Percentiles rank a stretch among this genome's conserved stretches.
Evolutionary conservation across 2,113 vertebrate genomes (phyloP).

Genomic region (Puffinus mauretanicus): DNA sequence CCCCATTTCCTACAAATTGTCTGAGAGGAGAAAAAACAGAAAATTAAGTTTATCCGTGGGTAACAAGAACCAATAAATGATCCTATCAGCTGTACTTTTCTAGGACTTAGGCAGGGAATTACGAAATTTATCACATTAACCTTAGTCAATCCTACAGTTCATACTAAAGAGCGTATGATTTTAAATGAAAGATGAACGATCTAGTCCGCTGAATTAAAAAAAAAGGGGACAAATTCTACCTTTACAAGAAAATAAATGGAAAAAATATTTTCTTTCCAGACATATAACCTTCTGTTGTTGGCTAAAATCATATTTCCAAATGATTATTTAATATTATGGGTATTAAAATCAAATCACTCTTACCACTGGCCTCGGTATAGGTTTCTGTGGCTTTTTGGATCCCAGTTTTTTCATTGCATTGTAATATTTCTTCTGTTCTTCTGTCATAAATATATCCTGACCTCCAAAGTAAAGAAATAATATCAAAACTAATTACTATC

Average conservation of each 20-base stretch:
- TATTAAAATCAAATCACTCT: constrained; percentile 10
- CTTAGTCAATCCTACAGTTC: background rate
- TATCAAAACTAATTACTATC: constrained; percentile 69
- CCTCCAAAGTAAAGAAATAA: constrained; percentile 81
- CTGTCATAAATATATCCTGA: constrained; percentile 87
- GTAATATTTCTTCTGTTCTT: constrained; percentile 86
- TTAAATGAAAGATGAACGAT: background rate
- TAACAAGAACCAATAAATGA: background rate
- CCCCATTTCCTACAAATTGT: background rate
- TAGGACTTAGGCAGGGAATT: background rate
- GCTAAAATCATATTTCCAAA: background rate
- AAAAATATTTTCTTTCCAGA: background rate
- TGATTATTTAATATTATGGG: background rate
- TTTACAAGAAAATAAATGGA: background rate
- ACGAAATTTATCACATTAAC: background rate
- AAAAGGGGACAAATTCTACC: background rate
- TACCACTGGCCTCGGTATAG: constrained; percentile 82
- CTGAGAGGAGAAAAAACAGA: background rate
- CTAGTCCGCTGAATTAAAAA: background rate
- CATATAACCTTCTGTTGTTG: background rate
- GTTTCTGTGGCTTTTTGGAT: constrained; percentile 86
- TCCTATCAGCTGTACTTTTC: background rate
- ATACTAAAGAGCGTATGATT: background rate
- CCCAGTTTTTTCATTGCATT: constrained; percentile 87
- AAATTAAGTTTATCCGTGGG: background rate